These are phyloP conservation scores for Leptobrachium leishanense DNA, from an alignment of 2,113 vertebrate species.

Conservation along the genomic window DNA sequence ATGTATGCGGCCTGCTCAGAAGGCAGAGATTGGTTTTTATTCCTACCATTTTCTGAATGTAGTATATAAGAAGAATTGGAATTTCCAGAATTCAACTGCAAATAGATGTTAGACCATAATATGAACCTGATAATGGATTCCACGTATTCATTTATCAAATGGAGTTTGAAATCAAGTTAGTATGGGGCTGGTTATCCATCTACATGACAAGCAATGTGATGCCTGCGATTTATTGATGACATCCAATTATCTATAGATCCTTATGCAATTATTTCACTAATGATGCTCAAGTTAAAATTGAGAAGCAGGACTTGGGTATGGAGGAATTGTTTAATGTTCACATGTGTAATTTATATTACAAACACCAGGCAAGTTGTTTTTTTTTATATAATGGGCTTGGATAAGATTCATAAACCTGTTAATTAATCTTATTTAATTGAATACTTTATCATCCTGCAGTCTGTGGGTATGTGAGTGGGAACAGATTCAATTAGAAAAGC, in stretches of 20 bases:
- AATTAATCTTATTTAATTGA: neutral
- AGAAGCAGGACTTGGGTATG: constrained; percentile 44
- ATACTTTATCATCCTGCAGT: neutral
- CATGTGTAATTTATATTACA: constrained; percentile 52
- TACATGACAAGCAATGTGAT: constrained; percentile 17
- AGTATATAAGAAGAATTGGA: no score
- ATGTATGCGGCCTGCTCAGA: no score
- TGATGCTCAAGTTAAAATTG: constrained; percentile 52
- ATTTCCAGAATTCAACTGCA: neutral
- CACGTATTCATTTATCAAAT: constrained; percentile 22
- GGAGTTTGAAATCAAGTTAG: constrained; percentile 22
- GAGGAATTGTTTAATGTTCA: constrained; percentile 30
- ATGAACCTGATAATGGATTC: constrained; percentile 25
- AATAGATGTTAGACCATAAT: constrained; percentile 16
- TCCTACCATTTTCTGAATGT: no score
- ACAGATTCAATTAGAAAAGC: neutral
- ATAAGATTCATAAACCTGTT: constrained; percentile 13
- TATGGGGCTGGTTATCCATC: constrained; percentile 4
- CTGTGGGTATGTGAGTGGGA: neutral
- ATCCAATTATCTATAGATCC: constrained; percentile 50
- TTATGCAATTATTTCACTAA: constrained; percentile 54
- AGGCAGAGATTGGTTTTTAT: no score
- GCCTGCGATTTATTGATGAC: constrained; percentile 35
- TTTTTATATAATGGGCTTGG: constrained; percentile 47
- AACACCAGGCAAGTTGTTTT: constrained; percentile 33